Percentiles rank a stretch among this genome's conserved stretches.
These are phyloP conservation scores for Sesia bembeciformis DNA, from an alignment of 2,888 invertebrate species.

Conservation along the genomic window DNA sequence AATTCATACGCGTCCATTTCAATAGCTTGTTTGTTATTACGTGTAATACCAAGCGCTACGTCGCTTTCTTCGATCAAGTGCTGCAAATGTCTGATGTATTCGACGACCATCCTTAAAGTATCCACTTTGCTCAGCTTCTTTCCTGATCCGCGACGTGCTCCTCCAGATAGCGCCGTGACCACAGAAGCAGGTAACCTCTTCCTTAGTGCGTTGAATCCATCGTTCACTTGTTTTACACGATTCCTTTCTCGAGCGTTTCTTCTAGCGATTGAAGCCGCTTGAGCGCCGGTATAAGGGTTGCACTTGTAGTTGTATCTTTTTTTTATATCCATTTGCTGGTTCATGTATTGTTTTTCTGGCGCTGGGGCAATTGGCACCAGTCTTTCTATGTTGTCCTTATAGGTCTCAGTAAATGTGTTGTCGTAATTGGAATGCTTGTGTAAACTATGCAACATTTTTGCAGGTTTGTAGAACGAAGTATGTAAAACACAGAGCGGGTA, in stretches of 20 bases:
- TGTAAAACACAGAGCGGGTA: not conserved
- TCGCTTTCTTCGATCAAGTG: conserved; percentile 83
- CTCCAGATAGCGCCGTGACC: conserved; percentile 77
- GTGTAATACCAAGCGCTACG: conserved; percentile 49
- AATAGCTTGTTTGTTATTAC: conserved; percentile 10
- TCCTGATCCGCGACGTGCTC: conserved; percentile 82
- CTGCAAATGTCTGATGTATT: conserved; percentile 89
- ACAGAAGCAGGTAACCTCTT: conserved; percentile 89
- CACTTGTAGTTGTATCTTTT: conserved; percentile 80
- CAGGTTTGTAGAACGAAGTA: not conserved
- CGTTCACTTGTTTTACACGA: conserved; percentile 95
- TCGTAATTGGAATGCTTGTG: not conserved
- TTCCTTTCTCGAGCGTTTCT: conserved; percentile 96
- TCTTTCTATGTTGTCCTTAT: conserved; percentile 27
- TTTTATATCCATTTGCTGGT: conserved; percentile 64
- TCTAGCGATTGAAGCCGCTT: conserved; percentile 88
- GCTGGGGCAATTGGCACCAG: conserved; percentile 73
- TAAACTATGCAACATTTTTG: not conserved
- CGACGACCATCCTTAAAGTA: conserved; percentile 89
- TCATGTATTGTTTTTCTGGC: conserved; percentile 45
- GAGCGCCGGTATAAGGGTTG: conserved; percentile 72
- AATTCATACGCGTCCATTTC: conserved; percentile 29
- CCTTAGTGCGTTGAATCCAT: conserved; percentile 89
- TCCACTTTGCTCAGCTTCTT: conserved; percentile 95
- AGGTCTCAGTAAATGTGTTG: not conserved